Conservation (phyloP, 1,140 invertebrate species). For the Temnothorax longispinosus region DNA sequence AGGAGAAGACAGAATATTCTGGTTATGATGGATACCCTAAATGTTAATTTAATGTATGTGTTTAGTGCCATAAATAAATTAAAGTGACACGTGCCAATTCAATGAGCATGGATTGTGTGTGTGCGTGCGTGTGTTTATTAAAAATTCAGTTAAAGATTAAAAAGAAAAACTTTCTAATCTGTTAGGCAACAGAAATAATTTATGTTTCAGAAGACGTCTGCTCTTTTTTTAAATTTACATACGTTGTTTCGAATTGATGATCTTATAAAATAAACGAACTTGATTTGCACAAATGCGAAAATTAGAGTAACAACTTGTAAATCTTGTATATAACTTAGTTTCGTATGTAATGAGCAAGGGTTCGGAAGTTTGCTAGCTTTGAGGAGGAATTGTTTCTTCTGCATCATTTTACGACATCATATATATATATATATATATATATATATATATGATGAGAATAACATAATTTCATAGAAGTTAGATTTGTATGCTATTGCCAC, state of each 20-base stretch:
- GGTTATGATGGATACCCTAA: conserved; percentile 30
- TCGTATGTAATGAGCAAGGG: neutral
- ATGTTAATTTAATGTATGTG: conserved; percentile 50
- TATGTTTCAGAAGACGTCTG: neutral
- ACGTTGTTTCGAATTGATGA: neutral
- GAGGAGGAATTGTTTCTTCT: neutral
- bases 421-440: no score
- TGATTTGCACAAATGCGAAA: conserved; percentile 25
- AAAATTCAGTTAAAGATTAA: neutral
- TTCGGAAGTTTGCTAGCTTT: conserved; percentile 18
- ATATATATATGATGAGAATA: neutral
- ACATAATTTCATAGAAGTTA: conserved; percentile 2
- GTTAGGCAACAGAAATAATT: neutral
- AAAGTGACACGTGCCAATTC: conserved; percentile 48
- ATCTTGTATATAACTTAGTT: conserved; percentile 41
- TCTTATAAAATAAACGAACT: conserved; percentile 20
- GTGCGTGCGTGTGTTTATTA: neutral
- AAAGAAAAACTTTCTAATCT: neutral
- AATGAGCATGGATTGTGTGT: conserved; percentile 10
- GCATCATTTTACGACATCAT: neutral
- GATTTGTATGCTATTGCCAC: neutral
- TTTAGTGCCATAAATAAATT: conserved; percentile 60
- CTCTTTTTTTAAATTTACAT: conserved; percentile 21
- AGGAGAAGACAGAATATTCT: neutral
- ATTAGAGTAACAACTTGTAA: conserved; percentile 34